A percentile compares a stretch with the other conserved stretches of the same genome.
Evolutionary conservation across 2,888 invertebrate genomes (phyloP).

Genomic region (Parnassius smintheus): DNA sequence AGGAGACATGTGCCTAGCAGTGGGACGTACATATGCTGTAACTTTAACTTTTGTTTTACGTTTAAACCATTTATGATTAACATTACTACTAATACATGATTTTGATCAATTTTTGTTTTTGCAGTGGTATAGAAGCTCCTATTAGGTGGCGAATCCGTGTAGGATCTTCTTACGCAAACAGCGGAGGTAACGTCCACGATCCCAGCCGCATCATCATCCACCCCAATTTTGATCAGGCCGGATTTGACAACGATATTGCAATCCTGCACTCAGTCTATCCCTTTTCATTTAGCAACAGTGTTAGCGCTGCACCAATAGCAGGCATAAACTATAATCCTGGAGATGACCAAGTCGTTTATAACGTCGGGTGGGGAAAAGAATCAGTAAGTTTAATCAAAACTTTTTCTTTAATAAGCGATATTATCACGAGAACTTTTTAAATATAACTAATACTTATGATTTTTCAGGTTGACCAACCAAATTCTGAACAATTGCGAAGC

Average conservation of each 20-base stretch:
- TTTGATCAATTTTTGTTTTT: constrained; percentile 3
- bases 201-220: constrained; percentile 41
- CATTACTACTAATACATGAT: too few relatives aligned
- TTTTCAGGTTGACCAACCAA: too few relatives aligned
- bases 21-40: too few relatives aligned
- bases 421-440: too few relatives aligned
- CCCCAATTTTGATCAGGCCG: constrained; percentile 42
- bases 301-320: constrained; percentile 42
- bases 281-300: constrained; percentile 40
- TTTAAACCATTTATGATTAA: too few relatives aligned
- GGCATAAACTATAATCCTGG: constrained; percentile 44
- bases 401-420: too few relatives aligned
- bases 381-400: constrained; percentile 22
- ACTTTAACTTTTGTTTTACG: too few relatives aligned
- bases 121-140: constrained; percentile 25
- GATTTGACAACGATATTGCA: constrained; percentile 50
- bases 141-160: constrained; percentile 37
- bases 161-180: constrained; percentile 44
- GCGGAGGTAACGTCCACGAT: constrained; percentile 44
- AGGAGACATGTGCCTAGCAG: too few relatives aligned
- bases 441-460: too few relatives aligned
- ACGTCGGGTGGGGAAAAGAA: constrained; percentile 61
- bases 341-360: constrained; percentile 51
- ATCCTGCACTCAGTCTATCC: constrained; percentile 41
- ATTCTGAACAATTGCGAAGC: too few relatives aligned